Evolutionary conservation across 2,888 invertebrate species (phyloP), one percentile per base, ranked within the genome.

Genomic region (Dendrolimus pini): DNA sequence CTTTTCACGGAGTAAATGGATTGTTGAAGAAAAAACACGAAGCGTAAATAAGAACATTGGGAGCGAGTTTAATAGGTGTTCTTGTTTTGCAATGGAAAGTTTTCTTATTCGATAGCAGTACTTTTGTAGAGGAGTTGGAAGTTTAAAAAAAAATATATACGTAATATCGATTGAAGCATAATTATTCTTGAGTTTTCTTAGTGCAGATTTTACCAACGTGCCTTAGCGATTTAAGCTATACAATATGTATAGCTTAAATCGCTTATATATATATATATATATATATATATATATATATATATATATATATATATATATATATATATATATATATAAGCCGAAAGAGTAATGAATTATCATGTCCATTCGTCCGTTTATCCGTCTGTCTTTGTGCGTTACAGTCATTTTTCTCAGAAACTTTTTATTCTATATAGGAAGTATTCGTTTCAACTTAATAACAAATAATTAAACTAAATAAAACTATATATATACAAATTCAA

Each of bases 31-130:
- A 47, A 47, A 47, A 47, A 30, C 30, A 30, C 30, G 30, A 30
- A 30, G 30, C 30, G 30, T 47, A 47, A 47, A 47, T 47, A 47
- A 47, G 47, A 47, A 47, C 47, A 82, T 82, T 81, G 80, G 77
- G 75, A 80, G 74, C 72, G 75, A 80, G 78, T 78, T 80, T 75
- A 72, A 71, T 70, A 72, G 78, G 71, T 75, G 71, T 73, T 77
- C 71, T 77, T 80, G 74, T 75, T 80, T 75, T 73, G 73, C 67
- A 71, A 47, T 68, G 66, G 68, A 68, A 72, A 68, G 74, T 71
- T 71, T 67, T 70, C 71, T 69, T 67, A 66, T 68, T 68, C 67
- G 61, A 69, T 73, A 62, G 78, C 79, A 80, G 18, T 18, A 58
- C 54, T 52, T 57, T 60, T 10, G 61, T 77, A 67, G 82, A 80